Conservation (phyloP, 2,888 invertebrate species). For the Caenorhabditis sp. region DNA sequence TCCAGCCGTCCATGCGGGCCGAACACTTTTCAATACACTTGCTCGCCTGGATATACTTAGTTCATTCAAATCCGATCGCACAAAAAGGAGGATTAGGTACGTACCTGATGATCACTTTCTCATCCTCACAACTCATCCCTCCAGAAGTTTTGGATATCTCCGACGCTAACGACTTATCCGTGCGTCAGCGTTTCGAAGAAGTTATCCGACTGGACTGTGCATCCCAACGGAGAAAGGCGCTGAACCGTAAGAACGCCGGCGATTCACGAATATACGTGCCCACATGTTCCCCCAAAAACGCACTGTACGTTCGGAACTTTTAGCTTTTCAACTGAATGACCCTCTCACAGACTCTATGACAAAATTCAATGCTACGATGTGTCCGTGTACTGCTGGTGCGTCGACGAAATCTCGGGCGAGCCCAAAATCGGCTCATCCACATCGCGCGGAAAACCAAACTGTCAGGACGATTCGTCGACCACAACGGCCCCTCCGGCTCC, state of each 20-base stretch:
- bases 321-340: not conserved
- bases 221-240: constrained; percentile 58
- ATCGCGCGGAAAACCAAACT: constrained; percentile 54
- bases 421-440: constrained; percentile 85
- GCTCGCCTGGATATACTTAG: constrained; percentile 35
- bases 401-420: constrained; percentile 90
- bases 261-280: constrained; percentile 57
- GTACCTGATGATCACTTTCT: not conserved
- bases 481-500: constrained; percentile 22
- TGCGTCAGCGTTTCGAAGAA: constrained; percentile 39
- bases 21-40: constrained; percentile 28
- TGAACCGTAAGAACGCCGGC: constrained; percentile 38
- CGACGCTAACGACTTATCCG: constrained; percentile 34
- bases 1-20: constrained; percentile 11
- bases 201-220: constrained; percentile 59
- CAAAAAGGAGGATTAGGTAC: constrained; percentile 42
- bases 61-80: constrained; percentile 28
- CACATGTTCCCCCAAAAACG: constrained; percentile 52
- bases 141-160: constrained; percentile 50
- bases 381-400: constrained; percentile 90
- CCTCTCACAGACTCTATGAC: constrained; percentile 86
- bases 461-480: constrained; percentile 33
- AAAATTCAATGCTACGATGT: constrained; percentile 85
- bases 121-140: not conserved
- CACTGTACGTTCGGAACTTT: constrained; percentile 27